phyloP scores from a whole-genome alignment of 2,797 vertebrate genomes.

The Aphelocoma californica region DNA sequence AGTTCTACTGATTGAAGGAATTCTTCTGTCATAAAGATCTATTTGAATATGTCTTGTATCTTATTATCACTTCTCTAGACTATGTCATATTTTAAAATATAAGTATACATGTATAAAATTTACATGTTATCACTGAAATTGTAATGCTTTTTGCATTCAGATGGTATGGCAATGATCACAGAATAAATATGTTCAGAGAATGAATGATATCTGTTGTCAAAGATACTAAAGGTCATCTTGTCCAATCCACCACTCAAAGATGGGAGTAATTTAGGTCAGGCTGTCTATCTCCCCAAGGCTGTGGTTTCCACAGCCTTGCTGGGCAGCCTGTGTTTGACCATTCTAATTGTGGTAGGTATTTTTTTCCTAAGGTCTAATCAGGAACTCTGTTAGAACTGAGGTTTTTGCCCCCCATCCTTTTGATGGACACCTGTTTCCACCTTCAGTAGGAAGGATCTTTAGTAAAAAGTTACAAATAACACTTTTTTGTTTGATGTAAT shows the following conservation, averaged over 20 bases:
- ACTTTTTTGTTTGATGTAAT: neutral
- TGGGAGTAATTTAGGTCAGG: neutral
- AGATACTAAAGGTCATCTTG: neutral
- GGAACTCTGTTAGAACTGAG: neutral
- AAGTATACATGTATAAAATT: neutral
- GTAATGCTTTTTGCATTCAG: neutral
- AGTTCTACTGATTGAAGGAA: neutral
- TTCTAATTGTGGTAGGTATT: neutral
- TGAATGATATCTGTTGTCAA: neutral
- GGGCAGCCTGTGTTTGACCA: neutral
- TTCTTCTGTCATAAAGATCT: neutral
- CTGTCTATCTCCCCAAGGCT: neutral
- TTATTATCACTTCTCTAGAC: neutral
- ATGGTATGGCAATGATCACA: neutral
- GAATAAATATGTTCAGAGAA: neutral
- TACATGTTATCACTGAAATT: neutral
- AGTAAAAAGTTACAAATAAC: neutral
- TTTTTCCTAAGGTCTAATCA: neutral
- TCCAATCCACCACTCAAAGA: neutral
- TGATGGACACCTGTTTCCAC: neutral
- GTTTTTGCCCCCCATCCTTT: neutral
- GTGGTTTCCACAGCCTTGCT: neutral
- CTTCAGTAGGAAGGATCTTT: neutral
- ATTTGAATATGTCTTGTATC: neutral
- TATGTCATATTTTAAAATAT: neutral